phyloP scores from a whole-genome alignment of 2,888 invertebrate species.

The Nasonovia ribisnigri region DNA sequence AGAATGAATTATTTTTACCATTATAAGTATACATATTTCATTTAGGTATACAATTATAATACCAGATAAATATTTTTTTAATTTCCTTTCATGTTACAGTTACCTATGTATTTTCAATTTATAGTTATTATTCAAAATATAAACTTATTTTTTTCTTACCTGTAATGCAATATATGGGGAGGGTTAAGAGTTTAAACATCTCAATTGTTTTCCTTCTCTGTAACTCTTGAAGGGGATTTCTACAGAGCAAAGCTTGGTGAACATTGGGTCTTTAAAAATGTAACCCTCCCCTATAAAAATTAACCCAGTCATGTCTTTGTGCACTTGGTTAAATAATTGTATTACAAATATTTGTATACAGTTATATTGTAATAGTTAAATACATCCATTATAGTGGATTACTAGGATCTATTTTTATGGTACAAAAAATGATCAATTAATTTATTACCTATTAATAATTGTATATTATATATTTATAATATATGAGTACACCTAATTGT shows the following conservation, averaged over 20 bases:
- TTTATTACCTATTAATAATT: too few relatives aligned
- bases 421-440: neutral
- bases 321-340: neutral
- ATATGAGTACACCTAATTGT: too few relatives aligned
- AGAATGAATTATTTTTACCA: neutral
- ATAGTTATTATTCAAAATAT: neutral
- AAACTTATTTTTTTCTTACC: neutral
- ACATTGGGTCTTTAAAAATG: neutral
- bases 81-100: neutral
- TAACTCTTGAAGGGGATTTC: neutral
- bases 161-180: neutral
- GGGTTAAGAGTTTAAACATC: neutral
- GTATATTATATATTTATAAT: too few relatives aligned
- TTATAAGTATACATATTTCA: neutral
- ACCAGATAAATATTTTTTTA: neutral
- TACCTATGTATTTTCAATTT: neutral
- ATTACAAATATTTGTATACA: neutral
- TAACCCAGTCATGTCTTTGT: neutral
- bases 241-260: too few relatives aligned
- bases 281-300: neutral
- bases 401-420: neutral
- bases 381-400: neutral
- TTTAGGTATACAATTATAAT: neutral
- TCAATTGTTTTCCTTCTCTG: neutral
- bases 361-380: neutral